Conservation (phyloP, 2,888 invertebrate genomes). For the Micoletzkya japonica region DNA sequence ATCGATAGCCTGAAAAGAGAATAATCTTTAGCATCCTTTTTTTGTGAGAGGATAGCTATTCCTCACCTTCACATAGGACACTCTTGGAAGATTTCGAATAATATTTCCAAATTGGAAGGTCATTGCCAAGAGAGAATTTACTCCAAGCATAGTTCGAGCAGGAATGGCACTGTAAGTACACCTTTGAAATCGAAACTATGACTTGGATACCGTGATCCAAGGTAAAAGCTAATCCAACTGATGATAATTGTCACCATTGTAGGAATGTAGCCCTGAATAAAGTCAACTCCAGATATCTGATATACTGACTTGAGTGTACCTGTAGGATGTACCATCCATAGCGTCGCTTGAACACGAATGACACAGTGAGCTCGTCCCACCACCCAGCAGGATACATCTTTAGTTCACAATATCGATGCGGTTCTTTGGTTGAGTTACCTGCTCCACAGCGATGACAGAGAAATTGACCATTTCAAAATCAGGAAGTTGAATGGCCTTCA, state of each 20-base stretch:
- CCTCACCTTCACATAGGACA: constrained; percentile 61
- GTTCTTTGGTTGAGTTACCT: constrained; percentile 41
- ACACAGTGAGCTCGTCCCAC: constrained; percentile 64
- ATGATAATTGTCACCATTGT: constrained; percentile 64
- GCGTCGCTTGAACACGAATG: constrained; percentile 61
- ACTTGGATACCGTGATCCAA: constrained; percentile 54
- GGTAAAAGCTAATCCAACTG: constrained; percentile 63
- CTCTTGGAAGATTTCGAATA: constrained; percentile 62
- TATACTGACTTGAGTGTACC: constrained; percentile 32
- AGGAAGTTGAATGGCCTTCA: constrained; percentile 57
- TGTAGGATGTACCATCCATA: constrained; percentile 64
- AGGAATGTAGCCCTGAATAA: constrained; percentile 53
- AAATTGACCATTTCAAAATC: constrained; percentile 62
- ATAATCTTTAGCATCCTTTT: background rate
- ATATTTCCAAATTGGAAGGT: constrained; percentile 64
- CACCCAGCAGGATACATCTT: constrained; percentile 64
- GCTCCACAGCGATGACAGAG: constrained; percentile 61
- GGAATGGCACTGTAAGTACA: constrained; percentile 59
- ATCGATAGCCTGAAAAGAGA: constrained; percentile 48
- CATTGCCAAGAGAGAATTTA: constrained; percentile 64
- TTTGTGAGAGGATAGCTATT: background rate
- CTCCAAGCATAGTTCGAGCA: constrained; percentile 64
- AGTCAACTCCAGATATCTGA: constrained; percentile 9
- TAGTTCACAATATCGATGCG: background rate
- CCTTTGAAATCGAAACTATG: no score